Evolutionary conservation across 2,797 vertebrate species (phyloP), one percentile per base, ranked within the genome.

Genomic region (Paguma larvata): DNA sequence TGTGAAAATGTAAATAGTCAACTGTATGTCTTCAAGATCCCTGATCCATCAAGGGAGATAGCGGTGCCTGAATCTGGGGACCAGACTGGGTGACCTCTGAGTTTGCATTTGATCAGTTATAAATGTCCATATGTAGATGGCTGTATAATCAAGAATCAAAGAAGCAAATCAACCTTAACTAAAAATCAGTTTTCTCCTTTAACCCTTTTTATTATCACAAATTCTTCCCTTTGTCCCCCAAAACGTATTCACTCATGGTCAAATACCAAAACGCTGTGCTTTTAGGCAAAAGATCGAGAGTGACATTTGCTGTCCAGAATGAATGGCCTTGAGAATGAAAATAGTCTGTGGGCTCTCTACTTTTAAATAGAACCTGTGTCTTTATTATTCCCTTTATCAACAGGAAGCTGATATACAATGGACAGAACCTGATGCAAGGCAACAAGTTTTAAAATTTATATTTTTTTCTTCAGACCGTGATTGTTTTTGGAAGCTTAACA

Each of bases 261-360:
- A 86, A 59, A 80, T 83, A 41, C 15, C 68, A 21, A 82, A 83
- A 62, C 44, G 7, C 25, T 34, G 10, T 77, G 27, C 5, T 85
- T 34, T 72, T 73, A 56, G 19, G 30, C 63, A 65, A 44, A 13
- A 59, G 12, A 65, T n/a, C 15, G 73, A 86, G 10, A 10, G 19
- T 30, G 34, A 59, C 41, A 18, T 80, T 90, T 84, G 25, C 73
- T 62, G 32, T 67, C 3, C 48, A 86, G 41, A 93, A 82, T 38
- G 68, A 63, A 46, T 25, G 53, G 65, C 56, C 84, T 84, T 27
- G 21, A 82, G 94, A 97, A 92, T 44, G 4, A 97, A 98, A 97
- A 92, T 91, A 62, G 85, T 19, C 32, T 84, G 18, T 82, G 91
- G 32, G 63, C 62, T 89, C 72, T 77, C 16, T 18, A 75, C 53